A percentile compares a stretch with the other conserved stretches of the same genome.
phyloP scores from a whole-genome alignment of 1,140 invertebrate genomes.

The Drosophila funebris region DNA sequence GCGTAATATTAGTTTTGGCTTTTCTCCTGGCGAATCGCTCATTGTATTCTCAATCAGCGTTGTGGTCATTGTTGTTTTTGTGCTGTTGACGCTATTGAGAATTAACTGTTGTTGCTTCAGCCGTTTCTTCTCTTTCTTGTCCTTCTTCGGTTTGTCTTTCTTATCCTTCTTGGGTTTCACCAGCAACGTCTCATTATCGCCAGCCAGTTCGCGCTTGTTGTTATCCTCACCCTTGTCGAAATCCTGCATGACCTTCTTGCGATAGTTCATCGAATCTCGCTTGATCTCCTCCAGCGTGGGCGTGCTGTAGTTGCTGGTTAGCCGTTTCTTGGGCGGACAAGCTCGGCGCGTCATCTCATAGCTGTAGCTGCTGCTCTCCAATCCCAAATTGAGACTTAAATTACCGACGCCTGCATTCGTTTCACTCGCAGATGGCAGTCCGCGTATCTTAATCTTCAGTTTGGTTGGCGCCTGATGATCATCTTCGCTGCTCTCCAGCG shows the following conservation, averaged over 20 bases:
- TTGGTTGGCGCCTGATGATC: conserved; percentile 88
- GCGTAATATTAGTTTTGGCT: conserved; percentile 88
- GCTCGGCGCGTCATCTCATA: conserved; percentile 84
- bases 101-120: conserved; percentile 79
- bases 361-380: conserved; percentile 54
- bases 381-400: conserved; percentile 11
- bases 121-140: conserved; percentile 88
- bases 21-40: conserved; percentile 81
- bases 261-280: conserved; percentile 93
- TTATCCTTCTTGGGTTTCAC: conserved; percentile 80
- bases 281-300: conserved; percentile 91
- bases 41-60: conserved; percentile 82
- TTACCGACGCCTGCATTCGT: conserved; percentile 81
- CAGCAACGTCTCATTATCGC: conserved; percentile 23
- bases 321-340: conserved; percentile 91
- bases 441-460: conserved; percentile 92
- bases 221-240: conserved; percentile 89
- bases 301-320: conserved; percentile 86
- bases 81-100: conserved; percentile 34
- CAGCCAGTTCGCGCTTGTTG: conserved; percentile 41
- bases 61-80: conserved; percentile 65
- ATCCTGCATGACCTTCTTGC: conserved; percentile 92
- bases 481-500: conserved; percentile 84
- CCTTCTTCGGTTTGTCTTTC: conserved; percentile 84
- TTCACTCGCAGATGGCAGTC: conserved; percentile 84